Conservation (phyloP, 2,888 invertebrate genomes). For the Yponomeuta malinellus region DNA sequence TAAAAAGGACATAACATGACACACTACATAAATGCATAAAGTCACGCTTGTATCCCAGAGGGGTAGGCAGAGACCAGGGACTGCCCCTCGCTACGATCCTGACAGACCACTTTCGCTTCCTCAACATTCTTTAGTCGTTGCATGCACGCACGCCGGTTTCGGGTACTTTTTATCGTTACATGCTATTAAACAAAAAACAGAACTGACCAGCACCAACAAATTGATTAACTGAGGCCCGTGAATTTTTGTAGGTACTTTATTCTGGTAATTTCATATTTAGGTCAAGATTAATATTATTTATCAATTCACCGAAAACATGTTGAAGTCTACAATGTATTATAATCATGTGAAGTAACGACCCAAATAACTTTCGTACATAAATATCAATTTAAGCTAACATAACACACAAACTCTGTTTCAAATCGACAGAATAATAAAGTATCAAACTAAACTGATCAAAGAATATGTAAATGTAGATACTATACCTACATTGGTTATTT, state of each 20-base stretch:
- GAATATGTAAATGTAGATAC: not conserved
- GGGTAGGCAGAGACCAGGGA: too few relatives aligned
- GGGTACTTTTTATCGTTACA: too few relatives aligned
- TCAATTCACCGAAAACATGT: not conserved
- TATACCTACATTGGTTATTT: not conserved
- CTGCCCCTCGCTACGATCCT: too few relatives aligned
- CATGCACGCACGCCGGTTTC: too few relatives aligned
- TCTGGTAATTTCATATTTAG: not conserved
- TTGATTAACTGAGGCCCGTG: too few relatives aligned
- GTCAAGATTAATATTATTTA: not conserved
- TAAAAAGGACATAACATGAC: too few relatives aligned
- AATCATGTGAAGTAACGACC: not conserved
- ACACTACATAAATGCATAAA: too few relatives aligned
- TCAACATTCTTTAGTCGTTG: too few relatives aligned
- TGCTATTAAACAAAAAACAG: too few relatives aligned
- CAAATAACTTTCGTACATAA: not conserved
- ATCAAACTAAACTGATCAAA: not conserved
- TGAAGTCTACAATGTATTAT: not conserved
- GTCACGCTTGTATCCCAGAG: too few relatives aligned
- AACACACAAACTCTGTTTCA: slow-evolving; percentile 5
- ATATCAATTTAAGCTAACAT: not conserved
- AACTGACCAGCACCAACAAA: too few relatives aligned
- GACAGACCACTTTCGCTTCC: too few relatives aligned
- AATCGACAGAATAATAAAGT: slow-evolving; percentile 5
- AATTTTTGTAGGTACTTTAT: not conserved